phyloP scores from a whole-genome alignment of 2,797 vertebrate genomes.

The Glossophaga mutica region DNA sequence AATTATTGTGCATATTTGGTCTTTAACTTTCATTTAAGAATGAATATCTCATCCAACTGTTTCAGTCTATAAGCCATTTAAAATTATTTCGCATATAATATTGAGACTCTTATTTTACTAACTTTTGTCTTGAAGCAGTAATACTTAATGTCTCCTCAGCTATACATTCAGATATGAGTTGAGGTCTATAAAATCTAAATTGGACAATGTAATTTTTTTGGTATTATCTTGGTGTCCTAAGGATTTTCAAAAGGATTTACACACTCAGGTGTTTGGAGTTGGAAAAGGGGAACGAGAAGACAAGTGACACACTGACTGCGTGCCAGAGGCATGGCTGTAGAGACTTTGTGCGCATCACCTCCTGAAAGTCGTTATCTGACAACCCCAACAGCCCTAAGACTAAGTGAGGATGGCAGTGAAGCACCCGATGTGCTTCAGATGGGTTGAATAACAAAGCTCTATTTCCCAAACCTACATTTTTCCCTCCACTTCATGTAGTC shows the following conservation, averaged over 20 bases:
- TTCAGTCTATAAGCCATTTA: neutral
- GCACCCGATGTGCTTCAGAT: neutral
- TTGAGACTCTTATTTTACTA: neutral
- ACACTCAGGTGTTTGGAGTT: neutral
- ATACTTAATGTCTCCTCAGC: neutral
- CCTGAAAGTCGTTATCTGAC: neutral
- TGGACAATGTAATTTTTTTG: neutral
- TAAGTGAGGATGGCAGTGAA: neutral
- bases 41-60: neutral
- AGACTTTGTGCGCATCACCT: neutral
- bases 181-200: neutral
- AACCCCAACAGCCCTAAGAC: neutral
- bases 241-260: neutral
- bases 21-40: neutral
- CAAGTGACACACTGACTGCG: neutral
- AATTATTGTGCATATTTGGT: neutral
- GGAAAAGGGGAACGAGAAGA: neutral
- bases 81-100: constrained; percentile 18
- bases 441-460: neutral
- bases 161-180: neutral
- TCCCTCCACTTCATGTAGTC: neutral
- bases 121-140: neutral
- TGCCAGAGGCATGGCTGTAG: neutral
- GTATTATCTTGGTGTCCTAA: neutral
- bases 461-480: neutral